Percentiles rank a stretch among this genome's conserved stretches.
Evolutionary conservation across 2,113 vertebrate genomes (phyloP).

Genomic region (Esox niger): DNA sequence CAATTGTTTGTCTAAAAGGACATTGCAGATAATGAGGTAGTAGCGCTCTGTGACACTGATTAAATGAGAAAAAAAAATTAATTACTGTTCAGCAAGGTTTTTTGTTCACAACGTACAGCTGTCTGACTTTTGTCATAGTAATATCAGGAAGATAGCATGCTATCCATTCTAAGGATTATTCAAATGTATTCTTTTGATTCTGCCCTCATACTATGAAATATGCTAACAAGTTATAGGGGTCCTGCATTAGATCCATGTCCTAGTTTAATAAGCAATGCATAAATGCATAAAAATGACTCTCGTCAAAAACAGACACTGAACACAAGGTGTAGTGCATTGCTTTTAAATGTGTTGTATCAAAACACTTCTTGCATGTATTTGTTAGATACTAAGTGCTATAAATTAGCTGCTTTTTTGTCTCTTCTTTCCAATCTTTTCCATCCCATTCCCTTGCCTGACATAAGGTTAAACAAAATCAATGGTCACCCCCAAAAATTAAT

Average conservation of each 20-base stretch:
- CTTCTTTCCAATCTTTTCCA: conserved; percentile 17
- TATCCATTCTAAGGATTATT: conserved; percentile 44
- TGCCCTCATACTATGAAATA: not conserved
- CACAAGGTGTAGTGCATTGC: too few relatives aligned
- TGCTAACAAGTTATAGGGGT: conserved; percentile 31
- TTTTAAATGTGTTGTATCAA: too few relatives aligned
- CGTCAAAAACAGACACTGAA: not conserved
- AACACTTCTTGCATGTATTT: too few relatives aligned
- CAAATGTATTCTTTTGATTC: conserved; percentile 45
- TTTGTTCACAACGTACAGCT: too few relatives aligned
- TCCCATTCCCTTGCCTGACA: conserved; percentile 41
- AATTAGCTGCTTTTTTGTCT: conserved; percentile 24
- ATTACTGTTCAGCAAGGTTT: too few relatives aligned
- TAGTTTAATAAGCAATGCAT: conserved; percentile 41
- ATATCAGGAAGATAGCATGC: not conserved
- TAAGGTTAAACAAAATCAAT: conserved; percentile 60
- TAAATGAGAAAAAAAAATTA: too few relatives aligned
- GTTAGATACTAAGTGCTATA: too few relatives aligned
- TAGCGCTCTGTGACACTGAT: too few relatives aligned
- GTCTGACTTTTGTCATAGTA: not conserved
- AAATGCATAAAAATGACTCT: conserved; percentile 45
- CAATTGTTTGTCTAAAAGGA: too few relatives aligned
- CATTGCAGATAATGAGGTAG: too few relatives aligned
- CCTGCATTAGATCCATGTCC: conserved; percentile 24
- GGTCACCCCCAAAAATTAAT: conserved; percentile 49